Base-by-base conservation (phyloP, 35 echinoderm and acorn worm genomes). In the Strongylocentrotus purpuratus region DNA sequence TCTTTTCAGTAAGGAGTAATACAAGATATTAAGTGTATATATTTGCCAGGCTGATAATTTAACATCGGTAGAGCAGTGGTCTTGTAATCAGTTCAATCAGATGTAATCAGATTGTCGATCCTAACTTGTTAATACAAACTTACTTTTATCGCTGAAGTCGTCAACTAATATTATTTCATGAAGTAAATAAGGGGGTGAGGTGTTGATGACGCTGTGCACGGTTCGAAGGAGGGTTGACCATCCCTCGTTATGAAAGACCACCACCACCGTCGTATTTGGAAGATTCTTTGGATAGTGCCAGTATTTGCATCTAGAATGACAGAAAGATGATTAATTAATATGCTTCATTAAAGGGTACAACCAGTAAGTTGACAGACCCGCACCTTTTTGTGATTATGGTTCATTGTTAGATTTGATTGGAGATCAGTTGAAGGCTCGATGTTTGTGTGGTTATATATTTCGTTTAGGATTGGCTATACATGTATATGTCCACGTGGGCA, bases 121-220 rank as follows among this genome's bases (percentile, higher is more conserved):
- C 70, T 20, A 20, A 31, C 70, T 20, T 85, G 15, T 85, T 1
- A 20, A 20, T 31, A 85, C 11, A 60, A 32, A 94, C 94, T 88
- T 95, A 97, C 97, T 94, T 95, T 96, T 98, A 47, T 96, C 61
- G 94, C 98, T 99, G 87, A 95, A 96, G 50, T 99, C 98, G 88
- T 99, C 98, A 11, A 99, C 96, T 33, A 99, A 92, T 61, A 99
- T 86, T 9, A 99, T 78, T 86, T 99, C 98, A 85, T 95, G 90
- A 15, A 99, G 46, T 12, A 99, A 95, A 55, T 99, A 89, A 55
- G 98, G 96, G 4, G 98, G 98, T 45, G 98, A 99, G 47, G 93
- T 99, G 47, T 96, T 96, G 20, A 99, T 86, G 46, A 97, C 92
- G 86, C 98, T 99, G 71, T 99, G 98, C 11, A 99, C 95, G 2